Conservation (phyloP, 2,113 vertebrate species). For the Eolophus roseicapilla region DNA sequence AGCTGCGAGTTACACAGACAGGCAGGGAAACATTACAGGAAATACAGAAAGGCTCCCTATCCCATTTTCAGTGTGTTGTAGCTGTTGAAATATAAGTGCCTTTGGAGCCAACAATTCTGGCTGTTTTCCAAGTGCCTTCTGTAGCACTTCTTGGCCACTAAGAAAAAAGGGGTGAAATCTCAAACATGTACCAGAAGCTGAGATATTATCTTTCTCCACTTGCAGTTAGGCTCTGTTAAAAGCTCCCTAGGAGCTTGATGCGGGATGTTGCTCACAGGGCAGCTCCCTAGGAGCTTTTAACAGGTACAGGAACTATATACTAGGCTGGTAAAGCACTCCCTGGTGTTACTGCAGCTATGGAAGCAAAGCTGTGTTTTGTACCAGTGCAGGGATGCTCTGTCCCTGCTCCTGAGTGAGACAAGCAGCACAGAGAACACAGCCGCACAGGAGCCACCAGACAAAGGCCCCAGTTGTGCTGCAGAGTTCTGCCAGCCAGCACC, state of each 20-base stretch:
- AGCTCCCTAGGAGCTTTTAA: constrained; percentile 55
- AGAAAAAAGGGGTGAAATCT: constrained; percentile 11
- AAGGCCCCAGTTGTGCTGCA: neutral
- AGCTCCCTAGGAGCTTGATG: no score
- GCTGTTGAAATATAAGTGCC: neutral
- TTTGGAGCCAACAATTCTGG: neutral
- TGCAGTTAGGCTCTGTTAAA: neutral
- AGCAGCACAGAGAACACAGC: neutral
- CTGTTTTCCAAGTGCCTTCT: neutral
- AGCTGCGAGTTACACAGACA: neutral
- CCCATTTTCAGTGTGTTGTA: neutral
- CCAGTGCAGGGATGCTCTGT: neutral
- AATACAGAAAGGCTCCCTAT: neutral
- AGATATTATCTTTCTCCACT: constrained; percentile 29
- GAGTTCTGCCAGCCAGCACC: neutral
- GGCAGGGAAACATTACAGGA: neutral
- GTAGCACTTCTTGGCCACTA: neutral
- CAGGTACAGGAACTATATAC: constrained; percentile 39
- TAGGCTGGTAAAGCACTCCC: constrained; percentile 34
- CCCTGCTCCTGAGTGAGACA: neutral
- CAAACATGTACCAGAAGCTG: constrained; percentile 6
- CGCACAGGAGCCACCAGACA: neutral
- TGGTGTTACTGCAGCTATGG: constrained; percentile 22
- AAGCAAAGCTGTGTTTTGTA: constrained; percentile 36
- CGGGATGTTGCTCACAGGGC: no score